A percentile compares a stretch with the other conserved stretches of the same genome.
These are phyloP conservation scores for Heliornis fulica DNA, from an alignment of 2,113 vertebrate genomes.

Conservation along the genomic window DNA sequence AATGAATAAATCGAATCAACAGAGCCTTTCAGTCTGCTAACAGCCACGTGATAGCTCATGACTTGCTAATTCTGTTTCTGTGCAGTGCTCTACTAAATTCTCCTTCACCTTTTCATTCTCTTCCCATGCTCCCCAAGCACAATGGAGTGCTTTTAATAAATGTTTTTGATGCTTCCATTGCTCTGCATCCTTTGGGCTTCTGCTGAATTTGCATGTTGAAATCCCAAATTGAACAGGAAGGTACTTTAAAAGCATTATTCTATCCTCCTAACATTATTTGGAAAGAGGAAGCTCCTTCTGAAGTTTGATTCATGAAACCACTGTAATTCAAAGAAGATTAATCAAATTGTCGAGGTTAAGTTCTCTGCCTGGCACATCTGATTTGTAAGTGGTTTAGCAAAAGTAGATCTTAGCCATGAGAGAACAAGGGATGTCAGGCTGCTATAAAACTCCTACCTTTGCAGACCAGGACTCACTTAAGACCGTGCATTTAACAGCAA, in stretches of 20 bases:
- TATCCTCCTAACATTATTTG: not conserved
- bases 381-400: slow-evolving; percentile 53
- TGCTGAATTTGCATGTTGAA: slow-evolving; percentile 59
- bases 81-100: slow-evolving; percentile 22
- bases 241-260: slow-evolving; percentile 46
- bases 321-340: slow-evolving; percentile 41
- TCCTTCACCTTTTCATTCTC: slow-evolving; percentile 58
- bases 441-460: slow-evolving; percentile 1
- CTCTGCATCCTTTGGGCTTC: slow-evolving; percentile 18
- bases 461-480: not conserved
- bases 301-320: slow-evolving; percentile 48
- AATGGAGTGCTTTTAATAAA: slow-evolving; percentile 32
- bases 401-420: slow-evolving; percentile 18
- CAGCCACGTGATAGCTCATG: slow-evolving; percentile 63
- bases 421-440: not conserved
- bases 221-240: slow-evolving; percentile 39
- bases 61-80: slow-evolving; percentile 62
- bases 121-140: not conserved
- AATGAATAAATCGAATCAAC: slow-evolving; percentile 66
- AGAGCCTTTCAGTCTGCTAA: slow-evolving; percentile 61
- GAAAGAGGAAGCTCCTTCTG: slow-evolving; percentile 10
- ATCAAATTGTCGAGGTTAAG: slow-evolving; percentile 30
- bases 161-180: slow-evolving; percentile 36
- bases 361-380: not conserved
- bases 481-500: not conserved